phyloP scores from a whole-genome alignment of 2,797 vertebrate genomes.

The Octomys mimax region DNA sequence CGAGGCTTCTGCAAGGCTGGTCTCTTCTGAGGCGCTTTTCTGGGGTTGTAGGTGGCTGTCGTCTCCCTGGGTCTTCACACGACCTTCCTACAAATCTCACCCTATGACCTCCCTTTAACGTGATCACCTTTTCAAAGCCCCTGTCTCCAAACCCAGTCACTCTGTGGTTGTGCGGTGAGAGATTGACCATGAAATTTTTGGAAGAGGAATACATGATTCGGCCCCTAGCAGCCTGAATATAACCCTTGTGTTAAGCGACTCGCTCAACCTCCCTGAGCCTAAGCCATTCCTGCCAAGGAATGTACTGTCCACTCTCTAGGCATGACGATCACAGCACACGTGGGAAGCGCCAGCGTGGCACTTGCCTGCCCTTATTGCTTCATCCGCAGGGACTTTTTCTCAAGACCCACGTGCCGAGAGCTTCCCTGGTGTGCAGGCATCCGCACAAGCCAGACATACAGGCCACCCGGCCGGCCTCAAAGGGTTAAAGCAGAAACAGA shows the following conservation, averaged over 20 bases:
- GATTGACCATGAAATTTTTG: neutral
- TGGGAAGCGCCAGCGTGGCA: accelerated
- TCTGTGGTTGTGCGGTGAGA: neutral
- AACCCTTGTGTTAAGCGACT: neutral
- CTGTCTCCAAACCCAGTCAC: neutral
- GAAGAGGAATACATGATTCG: no score
- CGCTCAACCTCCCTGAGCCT: neutral
- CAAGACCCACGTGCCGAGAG: conserved; percentile 58
- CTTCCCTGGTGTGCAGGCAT: conserved; percentile 67
- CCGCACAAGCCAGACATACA: conserved; percentile 81
- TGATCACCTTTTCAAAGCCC: neutral
- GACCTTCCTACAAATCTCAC: neutral
- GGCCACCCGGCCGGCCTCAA: conserved; percentile 87
- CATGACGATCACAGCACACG: neutral
- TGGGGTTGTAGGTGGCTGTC: neutral
- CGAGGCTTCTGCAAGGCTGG: neutral
- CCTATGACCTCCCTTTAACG: neutral
- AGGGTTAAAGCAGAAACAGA: conserved; percentile 89
- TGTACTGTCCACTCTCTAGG: accelerated
- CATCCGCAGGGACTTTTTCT: neutral
- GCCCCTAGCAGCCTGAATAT: accelerated
- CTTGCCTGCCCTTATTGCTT: neutral
- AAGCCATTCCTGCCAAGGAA: neutral
- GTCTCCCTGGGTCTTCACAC: neutral
- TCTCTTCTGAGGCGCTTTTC: neutral